phyloP scores from a whole-genome alignment of 2,113 vertebrate species.

The Xyliphius kryptos region DNA sequence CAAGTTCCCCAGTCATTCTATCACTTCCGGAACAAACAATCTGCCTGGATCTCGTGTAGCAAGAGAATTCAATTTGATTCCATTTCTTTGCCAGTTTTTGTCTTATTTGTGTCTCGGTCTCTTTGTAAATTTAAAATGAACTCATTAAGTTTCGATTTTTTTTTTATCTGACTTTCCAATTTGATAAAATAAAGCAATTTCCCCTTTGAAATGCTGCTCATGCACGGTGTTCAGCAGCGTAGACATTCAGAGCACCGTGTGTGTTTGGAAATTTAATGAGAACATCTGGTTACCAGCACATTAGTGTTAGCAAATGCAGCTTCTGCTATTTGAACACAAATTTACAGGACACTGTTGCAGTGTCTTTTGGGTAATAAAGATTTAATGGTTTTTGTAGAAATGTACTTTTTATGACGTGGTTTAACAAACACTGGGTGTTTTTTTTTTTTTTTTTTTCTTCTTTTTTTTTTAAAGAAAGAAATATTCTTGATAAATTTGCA shows the following conservation, averaged over 20 bases:
- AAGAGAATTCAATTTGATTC: conserved; percentile 1
- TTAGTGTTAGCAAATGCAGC: conserved; percentile 9
- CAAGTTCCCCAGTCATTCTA: conserved; percentile 8
- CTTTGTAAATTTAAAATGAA: not conserved
- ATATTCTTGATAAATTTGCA: too few relatives aligned
- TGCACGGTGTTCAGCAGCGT: not conserved
- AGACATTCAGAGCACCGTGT: not conserved
- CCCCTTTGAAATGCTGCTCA: conserved; percentile 59
- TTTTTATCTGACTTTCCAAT: conserved; percentile 54
- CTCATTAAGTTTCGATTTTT: not conserved
- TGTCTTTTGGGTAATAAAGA: too few relatives aligned
- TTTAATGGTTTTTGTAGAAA: too few relatives aligned
- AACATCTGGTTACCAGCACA: conserved; percentile 28
- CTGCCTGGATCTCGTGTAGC: not conserved
- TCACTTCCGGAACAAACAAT: not conserved
- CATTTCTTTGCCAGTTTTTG: not conserved
- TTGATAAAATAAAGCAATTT: conserved; percentile 72
- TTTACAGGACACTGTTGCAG: too few relatives aligned
- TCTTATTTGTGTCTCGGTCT: too few relatives aligned
- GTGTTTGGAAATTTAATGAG: conserved; percentile 32
- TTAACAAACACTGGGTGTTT: too few relatives aligned
- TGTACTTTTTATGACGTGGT: too few relatives aligned
- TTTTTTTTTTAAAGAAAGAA: too few relatives aligned
- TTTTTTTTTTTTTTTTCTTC: too few relatives aligned
- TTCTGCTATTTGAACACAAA: not conserved